Evolutionary conservation across 2,888 invertebrate genomes (phyloP).

Genomic region (Acronicta psi): DNA sequence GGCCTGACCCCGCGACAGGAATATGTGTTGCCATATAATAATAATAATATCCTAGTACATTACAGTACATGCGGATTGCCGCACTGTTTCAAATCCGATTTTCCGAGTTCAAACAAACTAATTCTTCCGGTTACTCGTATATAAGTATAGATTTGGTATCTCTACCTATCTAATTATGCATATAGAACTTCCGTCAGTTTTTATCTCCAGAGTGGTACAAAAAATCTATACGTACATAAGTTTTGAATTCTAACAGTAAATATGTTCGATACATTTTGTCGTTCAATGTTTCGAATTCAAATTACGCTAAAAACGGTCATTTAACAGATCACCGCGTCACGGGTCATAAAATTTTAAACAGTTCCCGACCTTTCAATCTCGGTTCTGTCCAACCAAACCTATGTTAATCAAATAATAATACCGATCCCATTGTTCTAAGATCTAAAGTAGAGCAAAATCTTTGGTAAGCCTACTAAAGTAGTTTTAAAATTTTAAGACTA

Average conservation of each 20-base stretch:
- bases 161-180: too few relatives aligned
- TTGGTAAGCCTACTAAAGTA: not conserved
- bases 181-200: too few relatives aligned
- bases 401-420: not conserved
- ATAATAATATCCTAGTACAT: slow-evolving; percentile 26
- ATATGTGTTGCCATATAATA: slow-evolving; percentile 41
- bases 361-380: slow-evolving; percentile 1
- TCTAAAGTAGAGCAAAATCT: not conserved
- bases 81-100: too few relatives aligned
- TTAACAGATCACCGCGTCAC: slow-evolving; percentile 7
- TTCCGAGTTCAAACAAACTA: too few relatives aligned
- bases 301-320: not conserved
- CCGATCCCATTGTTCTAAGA: slow-evolving; percentile 7
- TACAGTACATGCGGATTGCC: not conserved
- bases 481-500: not conserved
- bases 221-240: not conserved
- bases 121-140: too few relatives aligned
- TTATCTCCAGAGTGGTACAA: too few relatives aligned
- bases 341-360: slow-evolving; percentile 11
- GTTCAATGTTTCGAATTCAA: not conserved
- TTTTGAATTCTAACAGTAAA: not conserved
- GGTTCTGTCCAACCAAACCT: slow-evolving; percentile 13
- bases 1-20: slow-evolving; percentile 51
- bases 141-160: too few relatives aligned
- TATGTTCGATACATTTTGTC: not conserved